Conservation (phyloP, 2,888 invertebrate genomes). For the Polymixis flavicincta region DNA sequence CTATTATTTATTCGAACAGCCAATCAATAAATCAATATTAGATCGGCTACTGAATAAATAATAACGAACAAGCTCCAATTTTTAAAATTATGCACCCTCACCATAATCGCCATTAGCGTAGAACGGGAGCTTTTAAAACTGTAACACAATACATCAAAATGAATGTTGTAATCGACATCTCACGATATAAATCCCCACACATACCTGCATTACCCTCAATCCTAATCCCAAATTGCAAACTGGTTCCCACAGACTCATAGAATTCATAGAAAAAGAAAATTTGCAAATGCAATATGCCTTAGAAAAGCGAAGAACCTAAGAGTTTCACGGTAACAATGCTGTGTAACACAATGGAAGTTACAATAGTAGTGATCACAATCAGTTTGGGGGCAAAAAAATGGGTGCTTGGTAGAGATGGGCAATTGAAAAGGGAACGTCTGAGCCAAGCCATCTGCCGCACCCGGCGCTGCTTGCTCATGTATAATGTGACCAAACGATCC, state of each 20-base stretch:
- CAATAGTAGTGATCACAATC: constrained; percentile 86
- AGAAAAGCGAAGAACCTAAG: constrained; percentile 79
- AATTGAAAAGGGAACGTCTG: constrained; percentile 86
- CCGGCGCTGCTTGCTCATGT: constrained; percentile 75
- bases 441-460: constrained; percentile 83
- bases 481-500: constrained; percentile 77
- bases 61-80: constrained; percentile 45
- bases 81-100: constrained; percentile 51
- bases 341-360: constrained; percentile 79
- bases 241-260: constrained; percentile 82
- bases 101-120: constrained; percentile 38
- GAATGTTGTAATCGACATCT: constrained; percentile 61
- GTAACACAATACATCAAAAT: constrained; percentile 66
- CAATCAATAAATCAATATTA: constrained; percentile 60
- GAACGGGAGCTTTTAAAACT: constrained; percentile 59
- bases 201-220: constrained; percentile 69
- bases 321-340: constrained; percentile 83
- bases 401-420: constrained; percentile 80
- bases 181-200: constrained; percentile 49
- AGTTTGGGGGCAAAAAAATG: constrained; percentile 81
- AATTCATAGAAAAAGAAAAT: constrained; percentile 79
- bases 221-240: constrained; percentile 77
- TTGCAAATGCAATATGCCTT: constrained; percentile 79
- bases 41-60: constrained; percentile 51
- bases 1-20: constrained; percentile 32